Conservation (phyloP, 2,797 vertebrate species). For the Scarus forsteni region DNA sequence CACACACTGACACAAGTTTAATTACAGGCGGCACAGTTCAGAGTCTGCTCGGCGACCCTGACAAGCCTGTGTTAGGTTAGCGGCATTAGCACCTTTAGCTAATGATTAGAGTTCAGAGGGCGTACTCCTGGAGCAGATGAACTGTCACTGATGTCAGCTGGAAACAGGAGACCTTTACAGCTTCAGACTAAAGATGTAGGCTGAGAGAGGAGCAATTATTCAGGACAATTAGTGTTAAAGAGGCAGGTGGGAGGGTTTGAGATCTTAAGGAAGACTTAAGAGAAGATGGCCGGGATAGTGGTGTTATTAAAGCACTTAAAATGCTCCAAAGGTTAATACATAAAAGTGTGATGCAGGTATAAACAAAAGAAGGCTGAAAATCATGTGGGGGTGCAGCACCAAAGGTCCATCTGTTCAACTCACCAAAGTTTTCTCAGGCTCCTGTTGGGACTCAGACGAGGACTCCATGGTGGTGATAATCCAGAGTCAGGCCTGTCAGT, state of each 20-base stretch:
- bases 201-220: slow-evolving; percentile 27
- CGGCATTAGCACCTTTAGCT: slow-evolving; percentile 32
- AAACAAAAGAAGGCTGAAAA: too few species aligned
- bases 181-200: slow-evolving; percentile 2
- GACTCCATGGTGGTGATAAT: slow-evolving; percentile 82
- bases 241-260: neutral
- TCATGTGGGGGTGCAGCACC: neutral
- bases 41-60: slow-evolving; percentile 12
- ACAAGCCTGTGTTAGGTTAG: slow-evolving; percentile 27
- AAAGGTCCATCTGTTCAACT: slow-evolving; percentile 49
- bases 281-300: neutral
- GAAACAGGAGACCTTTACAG: slow-evolving; percentile 19
- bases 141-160: slow-evolving; percentile 14
- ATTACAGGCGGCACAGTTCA: slow-evolving; percentile 30
- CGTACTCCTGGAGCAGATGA: neutral
- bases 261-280: neutral
- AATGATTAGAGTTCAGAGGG: slow-evolving; percentile 34
- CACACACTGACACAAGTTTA: slow-evolving; percentile 18
- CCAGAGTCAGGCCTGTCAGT: slow-evolving; percentile 63
- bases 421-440: slow-evolving; percentile 85
- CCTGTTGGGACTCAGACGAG: slow-evolving; percentile 82
- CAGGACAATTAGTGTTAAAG: neutral
- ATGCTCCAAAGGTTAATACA: too few species aligned
- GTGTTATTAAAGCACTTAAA: too few species aligned
- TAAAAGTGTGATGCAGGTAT: neutral